Conservation (phyloP, 2,797 vertebrate genomes). For the Rhinichthys osculus region DNA sequence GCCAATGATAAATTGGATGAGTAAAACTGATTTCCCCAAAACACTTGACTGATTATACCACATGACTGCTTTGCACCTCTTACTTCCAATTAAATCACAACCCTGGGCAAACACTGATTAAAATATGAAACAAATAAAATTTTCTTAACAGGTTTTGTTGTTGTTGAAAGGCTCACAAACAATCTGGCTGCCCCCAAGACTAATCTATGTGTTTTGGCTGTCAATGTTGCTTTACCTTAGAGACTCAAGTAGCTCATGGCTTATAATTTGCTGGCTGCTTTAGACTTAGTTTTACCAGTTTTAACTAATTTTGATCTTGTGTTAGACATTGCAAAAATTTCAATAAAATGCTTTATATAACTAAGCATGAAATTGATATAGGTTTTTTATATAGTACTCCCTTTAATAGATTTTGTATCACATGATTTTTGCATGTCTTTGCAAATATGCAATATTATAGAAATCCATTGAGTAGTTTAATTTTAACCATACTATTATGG, state of each 20-base stretch:
- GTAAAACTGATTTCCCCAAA: conserved; percentile 53
- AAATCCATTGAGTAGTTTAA: not conserved
- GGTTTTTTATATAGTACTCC: not conserved
- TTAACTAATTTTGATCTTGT: not conserved
- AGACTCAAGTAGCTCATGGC: not conserved
- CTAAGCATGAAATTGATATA: not conserved
- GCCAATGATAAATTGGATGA: conserved; percentile 66
- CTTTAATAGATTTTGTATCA: not conserved
- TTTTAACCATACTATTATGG: not conserved
- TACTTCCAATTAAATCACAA: conserved; percentile 63
- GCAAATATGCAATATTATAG: not conserved
- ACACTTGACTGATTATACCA: conserved; percentile 64
- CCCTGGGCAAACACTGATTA: conserved; percentile 46
- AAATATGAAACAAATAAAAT: conserved; percentile 31
- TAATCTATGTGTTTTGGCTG: conserved; percentile 50
- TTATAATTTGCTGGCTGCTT: conserved; percentile 17
- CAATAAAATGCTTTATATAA: not conserved
- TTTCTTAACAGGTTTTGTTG: conserved; percentile 44
- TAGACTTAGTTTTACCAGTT: conserved; percentile 33
- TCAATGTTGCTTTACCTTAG: conserved; percentile 33
- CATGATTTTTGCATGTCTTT: not conserved
- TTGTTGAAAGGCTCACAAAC: conserved; percentile 60
- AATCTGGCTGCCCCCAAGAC: conserved; percentile 47
- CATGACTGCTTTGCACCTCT: conserved; percentile 57
- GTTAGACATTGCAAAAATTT: not conserved